phyloP scores from a whole-genome alignment of 2,888 invertebrate species.

The Harpagoxenus sublaevis region DNA sequence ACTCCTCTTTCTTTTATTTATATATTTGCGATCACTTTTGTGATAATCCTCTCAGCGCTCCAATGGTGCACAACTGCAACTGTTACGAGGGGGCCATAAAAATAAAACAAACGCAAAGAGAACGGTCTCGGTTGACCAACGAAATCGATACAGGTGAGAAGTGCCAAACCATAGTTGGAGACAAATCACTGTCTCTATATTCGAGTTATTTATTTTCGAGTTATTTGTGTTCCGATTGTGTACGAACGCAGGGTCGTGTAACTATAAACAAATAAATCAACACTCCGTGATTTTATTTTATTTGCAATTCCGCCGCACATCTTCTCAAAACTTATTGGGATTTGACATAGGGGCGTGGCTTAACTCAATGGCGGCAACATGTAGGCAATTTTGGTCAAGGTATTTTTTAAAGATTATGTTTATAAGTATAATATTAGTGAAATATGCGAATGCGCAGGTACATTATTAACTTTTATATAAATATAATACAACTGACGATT shows the following conservation, averaged over 20 bases:
- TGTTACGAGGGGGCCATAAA: slow-evolving; percentile 61
- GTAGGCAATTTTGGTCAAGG: too few relatives aligned
- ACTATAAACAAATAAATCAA: slow-evolving; percentile 54
- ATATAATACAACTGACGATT: too few relatives aligned
- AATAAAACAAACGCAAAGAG: slow-evolving; percentile 61
- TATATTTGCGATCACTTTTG: neutral
- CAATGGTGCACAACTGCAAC: slow-evolving; percentile 61
- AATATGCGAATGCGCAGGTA: too few relatives aligned
- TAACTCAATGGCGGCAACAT: too few relatives aligned
- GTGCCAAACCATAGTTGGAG: slow-evolving; percentile 62
- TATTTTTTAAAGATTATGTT: too few relatives aligned
- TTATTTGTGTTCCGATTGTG: slow-evolving; percentile 69
- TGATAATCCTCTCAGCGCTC: slow-evolving; percentile 29
- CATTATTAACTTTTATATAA: too few relatives aligned
- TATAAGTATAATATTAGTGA: too few relatives aligned
- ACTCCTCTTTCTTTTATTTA: neutral
- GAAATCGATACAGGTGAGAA: slow-evolving; percentile 72
- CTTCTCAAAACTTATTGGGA: too few relatives aligned
- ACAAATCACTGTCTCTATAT: slow-evolving; percentile 65
- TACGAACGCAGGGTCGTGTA: neutral
- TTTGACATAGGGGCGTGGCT: too few relatives aligned
- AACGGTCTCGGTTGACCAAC: slow-evolving; percentile 43
- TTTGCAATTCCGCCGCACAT: neutral
- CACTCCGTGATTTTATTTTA: slow-evolving; percentile 35
- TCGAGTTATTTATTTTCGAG: slow-evolving; percentile 57